These are phyloP conservation scores for Phalloptychus januarius DNA, from an alignment of 2,797 vertebrate species.

Conservation along the genomic window DNA sequence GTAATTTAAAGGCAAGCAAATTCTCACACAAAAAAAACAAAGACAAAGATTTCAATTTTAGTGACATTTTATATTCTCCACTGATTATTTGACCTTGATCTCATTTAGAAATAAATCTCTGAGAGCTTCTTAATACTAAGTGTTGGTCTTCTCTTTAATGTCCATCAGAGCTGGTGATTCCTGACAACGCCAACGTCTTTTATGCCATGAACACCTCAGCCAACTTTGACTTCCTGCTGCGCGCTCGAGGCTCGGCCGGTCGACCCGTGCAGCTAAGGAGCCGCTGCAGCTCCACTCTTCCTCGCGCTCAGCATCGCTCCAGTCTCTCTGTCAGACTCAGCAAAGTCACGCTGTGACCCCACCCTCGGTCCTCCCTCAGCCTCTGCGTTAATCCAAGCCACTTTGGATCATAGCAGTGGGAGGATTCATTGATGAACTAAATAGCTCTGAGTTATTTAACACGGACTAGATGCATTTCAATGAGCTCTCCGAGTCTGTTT, in stretches of 20 bases:
- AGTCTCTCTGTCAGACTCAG: constrained; percentile 86
- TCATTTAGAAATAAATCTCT: neutral
- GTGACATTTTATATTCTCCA: neutral
- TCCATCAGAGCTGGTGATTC: constrained; percentile 88
- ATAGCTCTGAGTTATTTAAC: constrained; percentile 18
- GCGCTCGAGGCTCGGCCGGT: constrained; percentile 77
- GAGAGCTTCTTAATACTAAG: neutral
- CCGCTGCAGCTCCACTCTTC: constrained; percentile 84
- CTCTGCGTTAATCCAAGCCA: constrained; percentile 30
- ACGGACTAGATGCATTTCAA: constrained; percentile 4
- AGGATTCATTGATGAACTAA: constrained; percentile 9
- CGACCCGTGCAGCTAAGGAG: constrained; percentile 81
- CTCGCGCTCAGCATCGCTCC: constrained; percentile 81
- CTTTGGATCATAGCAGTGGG: constrained; percentile 9
- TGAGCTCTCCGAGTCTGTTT: constrained; percentile 4
- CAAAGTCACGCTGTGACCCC: constrained; percentile 86
- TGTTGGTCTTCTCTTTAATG: neutral
- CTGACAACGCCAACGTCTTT: constrained; percentile 91
- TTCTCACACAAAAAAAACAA: neutral
- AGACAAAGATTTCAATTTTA: neutral
- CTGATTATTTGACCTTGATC: neutral
- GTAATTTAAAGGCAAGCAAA: neutral
- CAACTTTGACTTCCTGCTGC: constrained; percentile 92
- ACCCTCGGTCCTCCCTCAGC: neutral
- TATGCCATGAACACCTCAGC: constrained; percentile 95